Percentiles rank a stretch among this genome's conserved stretches.
Conservation (phyloP, 1,140 invertebrate species). For the Lordiphosa mommai region DNA sequence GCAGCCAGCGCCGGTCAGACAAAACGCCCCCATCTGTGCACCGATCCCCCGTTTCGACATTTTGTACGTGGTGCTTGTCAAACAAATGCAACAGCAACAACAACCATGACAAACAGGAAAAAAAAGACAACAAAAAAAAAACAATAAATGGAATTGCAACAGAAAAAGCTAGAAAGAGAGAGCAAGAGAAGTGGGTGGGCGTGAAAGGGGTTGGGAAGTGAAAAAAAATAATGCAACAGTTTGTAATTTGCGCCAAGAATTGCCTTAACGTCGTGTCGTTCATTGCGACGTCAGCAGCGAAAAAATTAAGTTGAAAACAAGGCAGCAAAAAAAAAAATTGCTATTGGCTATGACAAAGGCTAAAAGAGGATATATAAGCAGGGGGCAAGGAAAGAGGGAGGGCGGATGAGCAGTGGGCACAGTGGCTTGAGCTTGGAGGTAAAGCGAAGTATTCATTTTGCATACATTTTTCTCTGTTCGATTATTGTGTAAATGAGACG, state of each 20-base stretch:
- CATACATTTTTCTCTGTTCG: too few species aligned
- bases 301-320: conserved; percentile 21
- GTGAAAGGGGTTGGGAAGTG: not conserved
- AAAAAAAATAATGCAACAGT: conserved; percentile 29
- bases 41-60: conserved; percentile 1
- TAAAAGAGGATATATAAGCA: conserved; percentile 2
- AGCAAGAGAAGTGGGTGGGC: not conserved
- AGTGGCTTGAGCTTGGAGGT: too few species aligned
- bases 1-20: conserved; percentile 19
- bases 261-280: conserved; percentile 5
- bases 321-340: conserved; percentile 22
- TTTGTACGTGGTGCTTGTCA: conserved; percentile 33
- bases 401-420: too few species aligned
- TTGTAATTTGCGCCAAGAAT: conserved; percentile 37
- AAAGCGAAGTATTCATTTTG: too few species aligned
- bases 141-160: conserved; percentile 21
- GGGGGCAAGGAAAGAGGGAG: too few species aligned
- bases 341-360: conserved; percentile 23
- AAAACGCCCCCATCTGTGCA: not conserved
- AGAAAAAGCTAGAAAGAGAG: not conserved
- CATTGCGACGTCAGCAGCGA: conserved; percentile 1
- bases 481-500: too few species aligned
- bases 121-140: conserved; percentile 6
- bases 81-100: conserved; percentile 29
- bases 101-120: conserved; percentile 12